Percentiles rank a stretch among this genome's conserved stretches.
Conservation (phyloP, 2,113 vertebrate genomes). For the Pica pica region DNA sequence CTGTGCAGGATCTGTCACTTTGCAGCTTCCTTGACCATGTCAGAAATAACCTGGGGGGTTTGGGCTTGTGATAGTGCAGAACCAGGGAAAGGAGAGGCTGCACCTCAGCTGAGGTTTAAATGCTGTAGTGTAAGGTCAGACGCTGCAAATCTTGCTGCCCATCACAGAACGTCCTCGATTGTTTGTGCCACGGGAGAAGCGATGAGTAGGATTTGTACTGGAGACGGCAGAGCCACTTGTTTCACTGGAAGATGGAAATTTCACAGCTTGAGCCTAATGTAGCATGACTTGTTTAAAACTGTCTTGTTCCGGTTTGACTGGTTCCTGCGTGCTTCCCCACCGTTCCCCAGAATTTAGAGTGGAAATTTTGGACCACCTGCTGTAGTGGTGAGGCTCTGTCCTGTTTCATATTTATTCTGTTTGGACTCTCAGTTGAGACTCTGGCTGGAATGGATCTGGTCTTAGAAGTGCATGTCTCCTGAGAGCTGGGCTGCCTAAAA, state of each 20-base stretch:
- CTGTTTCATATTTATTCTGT: not conserved
- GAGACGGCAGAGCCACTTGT: not conserved
- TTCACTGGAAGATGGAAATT: not conserved
- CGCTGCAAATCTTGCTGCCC: not conserved
- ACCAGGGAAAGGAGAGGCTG: not conserved
- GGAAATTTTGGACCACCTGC: not conserved
- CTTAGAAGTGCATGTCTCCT: not conserved
- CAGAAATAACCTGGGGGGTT: not conserved
- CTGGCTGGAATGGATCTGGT: not conserved
- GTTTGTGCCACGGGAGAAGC: not conserved
- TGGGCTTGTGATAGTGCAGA: not conserved
- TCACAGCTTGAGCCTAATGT: not conserved
- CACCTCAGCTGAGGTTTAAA: not conserved
- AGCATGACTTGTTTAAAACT: not conserved
- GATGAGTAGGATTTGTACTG: not conserved
- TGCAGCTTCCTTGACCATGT: not conserved
- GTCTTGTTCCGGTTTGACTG: not conserved
- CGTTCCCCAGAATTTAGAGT: not conserved
- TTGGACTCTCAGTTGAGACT: not conserved
- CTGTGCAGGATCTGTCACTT: not conserved
- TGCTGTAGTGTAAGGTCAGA: not conserved
- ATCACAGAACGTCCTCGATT: not conserved
- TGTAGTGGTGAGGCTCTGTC: not conserved
- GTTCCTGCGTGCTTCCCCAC: not conserved
- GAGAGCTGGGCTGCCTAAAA: not conserved